Base-by-base conservation (phyloP, 1,140 invertebrate genomes). In the Phymastichus coffea region DNA sequence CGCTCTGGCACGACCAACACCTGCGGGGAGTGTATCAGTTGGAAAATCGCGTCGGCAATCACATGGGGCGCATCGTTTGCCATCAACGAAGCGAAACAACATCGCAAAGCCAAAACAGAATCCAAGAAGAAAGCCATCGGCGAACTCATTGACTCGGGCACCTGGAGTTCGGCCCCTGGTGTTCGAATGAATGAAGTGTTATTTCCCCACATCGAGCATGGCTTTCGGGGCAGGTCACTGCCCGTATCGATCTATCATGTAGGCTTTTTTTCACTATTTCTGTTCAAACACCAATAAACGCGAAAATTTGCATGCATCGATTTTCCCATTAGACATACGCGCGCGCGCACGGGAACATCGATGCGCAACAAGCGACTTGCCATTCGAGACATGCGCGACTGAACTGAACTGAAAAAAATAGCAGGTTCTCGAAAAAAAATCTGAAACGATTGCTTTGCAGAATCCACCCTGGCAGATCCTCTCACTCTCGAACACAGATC, bases 401-500 rank as follows among this genome's bases (percentile, higher is more conserved):
- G n/a, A n/a, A n/a, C n/a, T n/a, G n/a, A n/a, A n/a, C n/a, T n/a
- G n/a, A n/a, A n/a, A n/a, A n/a, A n/a, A n/a, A n/a, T n/a, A n/a
- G n/a, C n/a, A n/a, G n/a, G n/a, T n/a, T n/a, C n/a, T n/a, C n/a
- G n/a, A n/a, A n/a, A n/a, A n/a, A n/a, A n/a, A n/a, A n/a, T n/a
- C n/a, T n/a, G 20, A 33, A 33, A 33, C 14, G 6, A 8, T 33
- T 33, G 28, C 28, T 56, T 79, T 76, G 48, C 73, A 94, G 92
- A 91, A 89, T 81, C 91, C 91, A 2, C 92, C 92, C 0, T 94
- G 91, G 91, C 89, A 92, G 69, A 87, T 89, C 9, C 71, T 92
- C 1, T 78, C 79, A 37, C 68, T 70, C 4, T 85, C 87, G 56
- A 76, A 81, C 15, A 77, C 79, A 3, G 87, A 86, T 0, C 67